A percentile compares a stretch with the other conserved stretches of the same genome.
Conservation (phyloP, 2,113 vertebrate genomes). For the Porphyrio hochstetteri region DNA sequence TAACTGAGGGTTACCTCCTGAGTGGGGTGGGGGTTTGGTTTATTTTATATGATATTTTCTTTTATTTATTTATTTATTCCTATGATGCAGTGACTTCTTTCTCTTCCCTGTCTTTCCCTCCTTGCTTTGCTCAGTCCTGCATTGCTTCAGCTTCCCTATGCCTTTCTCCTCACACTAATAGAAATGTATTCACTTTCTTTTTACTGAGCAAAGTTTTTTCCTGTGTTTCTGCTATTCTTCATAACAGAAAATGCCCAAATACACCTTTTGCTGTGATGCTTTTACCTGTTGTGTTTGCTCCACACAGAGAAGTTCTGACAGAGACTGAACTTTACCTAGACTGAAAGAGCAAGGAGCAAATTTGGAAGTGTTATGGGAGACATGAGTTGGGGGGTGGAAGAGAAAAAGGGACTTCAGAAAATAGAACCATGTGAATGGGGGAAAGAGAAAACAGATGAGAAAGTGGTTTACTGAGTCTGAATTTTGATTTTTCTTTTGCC, state of each 20-base stretch:
- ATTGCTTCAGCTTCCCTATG: not conserved
- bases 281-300: not conserved
- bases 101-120: not conserved
- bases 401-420: not conserved
- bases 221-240: not conserved
- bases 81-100: not conserved
- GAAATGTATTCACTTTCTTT: not conserved
- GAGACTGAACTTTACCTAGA: not conserved
- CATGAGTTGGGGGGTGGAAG: not conserved
- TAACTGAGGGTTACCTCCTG: no score
- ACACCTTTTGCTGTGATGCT: not conserved
- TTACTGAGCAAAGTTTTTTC: not conserved
- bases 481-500: not conserved
- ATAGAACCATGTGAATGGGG: not conserved
- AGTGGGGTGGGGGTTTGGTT: not conserved
- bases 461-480: not conserved
- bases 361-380: not conserved
- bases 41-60: not conserved
- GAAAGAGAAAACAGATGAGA: not conserved
- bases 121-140: not conserved
- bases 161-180: not conserved
- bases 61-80: not conserved
- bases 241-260: not conserved
- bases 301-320: not conserved
- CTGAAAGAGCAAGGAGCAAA: not conserved